These are phyloP conservation scores for Aspiorhynchus laticeps DNA, from an alignment of 2,113 vertebrate species.

Conservation along the genomic window DNA sequence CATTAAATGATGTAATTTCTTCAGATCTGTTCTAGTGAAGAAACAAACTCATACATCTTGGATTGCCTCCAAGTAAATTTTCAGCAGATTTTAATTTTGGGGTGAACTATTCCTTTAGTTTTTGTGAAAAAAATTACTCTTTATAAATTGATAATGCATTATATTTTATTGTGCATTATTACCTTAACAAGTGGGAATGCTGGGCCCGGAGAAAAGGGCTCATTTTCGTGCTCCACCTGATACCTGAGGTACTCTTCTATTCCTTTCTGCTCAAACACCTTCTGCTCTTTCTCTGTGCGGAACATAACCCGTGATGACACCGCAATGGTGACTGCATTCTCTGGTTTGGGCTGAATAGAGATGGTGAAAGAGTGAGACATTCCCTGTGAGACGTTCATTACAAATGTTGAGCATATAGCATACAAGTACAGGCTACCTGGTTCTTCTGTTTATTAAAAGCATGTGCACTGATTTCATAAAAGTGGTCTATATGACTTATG, in stretches of 20 bases:
- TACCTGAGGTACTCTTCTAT: conserved; percentile 93
- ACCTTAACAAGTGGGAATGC: conserved; percentile 97
- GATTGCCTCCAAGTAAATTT: too few species aligned
- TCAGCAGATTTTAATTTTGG: too few species aligned
- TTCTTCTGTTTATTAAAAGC: neutral
- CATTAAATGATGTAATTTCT: too few species aligned
- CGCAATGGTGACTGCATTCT: conserved; percentile 92
- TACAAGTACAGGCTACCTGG: neutral
- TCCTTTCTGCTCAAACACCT: conserved; percentile 85
- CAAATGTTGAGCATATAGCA: neutral
- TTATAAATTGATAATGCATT: neutral
- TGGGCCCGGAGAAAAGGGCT: conserved; percentile 90
- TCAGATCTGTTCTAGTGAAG: too few species aligned
- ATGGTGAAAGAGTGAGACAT: neutral
- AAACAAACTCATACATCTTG: too few species aligned
- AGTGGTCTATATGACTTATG: neutral
- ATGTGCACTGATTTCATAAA: neutral
- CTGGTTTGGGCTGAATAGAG: conserved; percentile 85
- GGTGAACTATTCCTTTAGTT: neutral
- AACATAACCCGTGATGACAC: conserved; percentile 94
- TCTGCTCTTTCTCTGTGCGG: conserved; percentile 93
- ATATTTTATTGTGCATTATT: conserved; percentile 7
- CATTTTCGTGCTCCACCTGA: conserved; percentile 92
- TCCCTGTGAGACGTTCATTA: neutral
- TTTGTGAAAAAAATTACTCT: neutral